These are phyloP conservation scores for Pavo muticus DNA, from an alignment of 2,113 vertebrate species.

Conservation along the genomic window DNA sequence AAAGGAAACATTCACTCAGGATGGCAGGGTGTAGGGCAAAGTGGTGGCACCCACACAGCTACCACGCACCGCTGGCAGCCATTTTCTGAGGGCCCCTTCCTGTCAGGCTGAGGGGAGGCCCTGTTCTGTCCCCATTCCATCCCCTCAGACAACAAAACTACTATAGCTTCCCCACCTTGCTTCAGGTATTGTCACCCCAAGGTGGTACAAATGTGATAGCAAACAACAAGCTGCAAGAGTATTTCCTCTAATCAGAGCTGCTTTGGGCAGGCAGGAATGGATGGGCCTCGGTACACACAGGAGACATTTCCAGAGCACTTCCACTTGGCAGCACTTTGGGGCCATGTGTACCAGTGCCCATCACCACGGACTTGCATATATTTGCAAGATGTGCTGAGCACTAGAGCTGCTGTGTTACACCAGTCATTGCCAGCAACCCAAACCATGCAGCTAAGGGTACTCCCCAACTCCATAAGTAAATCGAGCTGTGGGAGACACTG, in stretches of 20 bases:
- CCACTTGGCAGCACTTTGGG: not conserved
- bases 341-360: fast-evolving
- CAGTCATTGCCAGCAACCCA: not conserved
- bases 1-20: not conserved
- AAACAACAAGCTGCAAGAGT: fast-evolving
- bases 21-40: fast-evolving
- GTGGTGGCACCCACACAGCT: not conserved
- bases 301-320: not conserved
- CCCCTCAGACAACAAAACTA: fast-evolving
- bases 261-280: not conserved
- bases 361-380: not conserved
- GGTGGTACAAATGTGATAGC: fast-evolving
- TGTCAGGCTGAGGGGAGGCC: not conserved
- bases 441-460: not conserved
- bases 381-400: not conserved
- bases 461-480: not conserved
- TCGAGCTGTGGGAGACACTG: not conserved
- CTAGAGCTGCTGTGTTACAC: not conserved
- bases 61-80: not conserved
- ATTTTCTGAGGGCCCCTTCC: not conserved
- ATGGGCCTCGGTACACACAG: fast-evolving
- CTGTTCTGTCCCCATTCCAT: fast-evolving
- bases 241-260: fast-evolving
- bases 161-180: fast-evolving
- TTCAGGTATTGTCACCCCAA: fast-evolving